These are phyloP conservation scores for Myotis lucifugus DNA, from an alignment of 2,113 vertebrate genomes.

Conservation along the genomic window DNA sequence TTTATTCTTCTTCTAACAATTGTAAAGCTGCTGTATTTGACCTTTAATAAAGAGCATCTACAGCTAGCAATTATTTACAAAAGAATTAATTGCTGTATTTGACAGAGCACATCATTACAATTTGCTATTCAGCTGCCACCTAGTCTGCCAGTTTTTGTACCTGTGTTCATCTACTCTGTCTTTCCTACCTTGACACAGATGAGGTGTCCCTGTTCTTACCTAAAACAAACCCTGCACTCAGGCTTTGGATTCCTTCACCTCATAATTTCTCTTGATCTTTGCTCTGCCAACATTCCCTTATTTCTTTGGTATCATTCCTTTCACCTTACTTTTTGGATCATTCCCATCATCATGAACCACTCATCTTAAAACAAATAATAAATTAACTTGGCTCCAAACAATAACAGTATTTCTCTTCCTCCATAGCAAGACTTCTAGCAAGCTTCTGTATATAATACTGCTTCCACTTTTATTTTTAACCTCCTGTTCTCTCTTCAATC, in stretches of 20 bases:
- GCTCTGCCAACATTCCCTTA: not conserved
- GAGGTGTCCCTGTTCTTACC: not conserved
- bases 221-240: not conserved
- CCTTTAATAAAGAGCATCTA: not conserved
- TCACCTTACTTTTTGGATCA: not conserved
- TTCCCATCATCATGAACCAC: not conserved
- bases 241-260: not conserved
- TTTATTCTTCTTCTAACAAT: constrained; percentile 19
- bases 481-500: not conserved
- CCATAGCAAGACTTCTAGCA: not conserved
- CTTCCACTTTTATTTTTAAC: not conserved
- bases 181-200: not conserved
- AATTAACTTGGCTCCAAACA: not conserved
- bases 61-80: not conserved
- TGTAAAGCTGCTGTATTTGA: not conserved
- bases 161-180: not conserved
- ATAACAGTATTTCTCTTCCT: not conserved
- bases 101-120: not conserved
- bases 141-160: not conserved
- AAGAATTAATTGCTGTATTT: not conserved
- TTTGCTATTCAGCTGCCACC: not conserved
- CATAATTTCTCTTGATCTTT: not conserved
- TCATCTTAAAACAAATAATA: constrained; percentile 24
- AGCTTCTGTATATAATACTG: not conserved
- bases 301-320: not conserved